Evolutionary conservation across 2,113 vertebrate genomes (phyloP).

Genomic region (Hucho hucho): DNA sequence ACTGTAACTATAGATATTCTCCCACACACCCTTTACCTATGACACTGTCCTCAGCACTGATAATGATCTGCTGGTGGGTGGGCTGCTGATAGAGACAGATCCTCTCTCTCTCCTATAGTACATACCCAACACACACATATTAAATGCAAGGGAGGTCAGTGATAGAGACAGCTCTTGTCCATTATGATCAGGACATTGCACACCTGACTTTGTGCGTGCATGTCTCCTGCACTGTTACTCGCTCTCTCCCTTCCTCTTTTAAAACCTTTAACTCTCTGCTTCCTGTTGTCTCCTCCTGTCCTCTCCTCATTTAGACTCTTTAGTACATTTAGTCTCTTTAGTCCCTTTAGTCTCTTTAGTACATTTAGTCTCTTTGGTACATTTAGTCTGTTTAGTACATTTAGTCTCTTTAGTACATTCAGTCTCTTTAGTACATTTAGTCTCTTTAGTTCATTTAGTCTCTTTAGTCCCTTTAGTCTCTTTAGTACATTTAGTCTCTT

Average conservation of each 20-base stretch:
- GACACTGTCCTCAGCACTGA: neutral
- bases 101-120: too few relatives aligned
- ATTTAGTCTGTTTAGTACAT: neutral
- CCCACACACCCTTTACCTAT: neutral
- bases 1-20: too few relatives aligned
- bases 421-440: too few relatives aligned
- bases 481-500: too few relatives aligned
- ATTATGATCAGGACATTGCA: neutral
- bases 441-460: too few relatives aligned
- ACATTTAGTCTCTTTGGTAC: too few relatives aligned
- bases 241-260: neutral
- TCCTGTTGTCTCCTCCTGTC: neutral
- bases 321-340: too few relatives aligned
- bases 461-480: too few relatives aligned
- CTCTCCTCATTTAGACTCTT: too few relatives aligned
- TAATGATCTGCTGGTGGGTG: conserved; percentile 41
- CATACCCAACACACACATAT: too few relatives aligned
- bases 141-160: neutral
- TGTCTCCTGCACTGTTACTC: neutral
- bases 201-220: neutral
- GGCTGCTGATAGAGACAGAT: conserved; percentile 4
- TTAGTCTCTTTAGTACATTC: too few relatives aligned
- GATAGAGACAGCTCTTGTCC: conserved; percentile 8
- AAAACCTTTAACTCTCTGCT: neutral
- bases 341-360: too few relatives aligned